These are phyloP conservation scores for Garra rufa DNA, from an alignment of 2,113 vertebrate species.

Conservation along the genomic window DNA sequence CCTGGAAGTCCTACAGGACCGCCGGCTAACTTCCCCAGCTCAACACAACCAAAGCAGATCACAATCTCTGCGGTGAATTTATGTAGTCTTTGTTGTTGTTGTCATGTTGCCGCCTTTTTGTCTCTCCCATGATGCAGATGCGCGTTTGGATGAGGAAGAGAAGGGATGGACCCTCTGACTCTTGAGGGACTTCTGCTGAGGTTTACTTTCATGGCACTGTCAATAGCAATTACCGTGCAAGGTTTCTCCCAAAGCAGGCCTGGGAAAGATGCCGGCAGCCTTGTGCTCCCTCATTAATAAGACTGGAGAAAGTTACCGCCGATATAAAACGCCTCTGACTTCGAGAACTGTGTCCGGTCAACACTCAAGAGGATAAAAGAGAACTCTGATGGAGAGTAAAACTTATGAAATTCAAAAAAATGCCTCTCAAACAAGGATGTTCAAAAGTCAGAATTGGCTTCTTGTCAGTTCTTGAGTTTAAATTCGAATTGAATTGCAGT, in stretches of 20 bases:
- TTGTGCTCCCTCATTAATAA: conserved; percentile 34
- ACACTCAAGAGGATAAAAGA: not conserved
- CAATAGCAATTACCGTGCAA: conserved; percentile 74
- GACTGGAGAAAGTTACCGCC: conserved; percentile 24
- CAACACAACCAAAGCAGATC: conserved; percentile 39
- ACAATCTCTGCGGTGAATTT: conserved; percentile 50
- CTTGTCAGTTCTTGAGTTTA: not conserved
- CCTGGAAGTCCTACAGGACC: conserved; percentile 41
- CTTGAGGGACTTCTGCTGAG: conserved; percentile 57
- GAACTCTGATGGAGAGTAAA: not conserved
- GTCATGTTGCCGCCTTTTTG: conserved; percentile 1
- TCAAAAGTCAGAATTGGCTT: not conserved
- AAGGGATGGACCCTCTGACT: conserved; percentile 41
- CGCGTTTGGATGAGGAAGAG: conserved; percentile 40
- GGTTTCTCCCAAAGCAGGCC: conserved; percentile 64
- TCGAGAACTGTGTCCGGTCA: not conserved
- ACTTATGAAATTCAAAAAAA: not conserved
- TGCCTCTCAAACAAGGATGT: not conserved
- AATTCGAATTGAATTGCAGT: not conserved
- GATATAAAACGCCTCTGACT: conserved; percentile 14
- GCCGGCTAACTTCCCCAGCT: conserved; percentile 4
- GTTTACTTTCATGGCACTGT: conserved; percentile 69
- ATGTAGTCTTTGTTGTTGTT: conserved; percentile 46
- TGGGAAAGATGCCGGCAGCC: conserved; percentile 25
- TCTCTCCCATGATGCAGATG: conserved; percentile 43